Base-by-base conservation (phyloP, 2,113 vertebrate species). In the Cyprinodon brontotheroides region DNA sequence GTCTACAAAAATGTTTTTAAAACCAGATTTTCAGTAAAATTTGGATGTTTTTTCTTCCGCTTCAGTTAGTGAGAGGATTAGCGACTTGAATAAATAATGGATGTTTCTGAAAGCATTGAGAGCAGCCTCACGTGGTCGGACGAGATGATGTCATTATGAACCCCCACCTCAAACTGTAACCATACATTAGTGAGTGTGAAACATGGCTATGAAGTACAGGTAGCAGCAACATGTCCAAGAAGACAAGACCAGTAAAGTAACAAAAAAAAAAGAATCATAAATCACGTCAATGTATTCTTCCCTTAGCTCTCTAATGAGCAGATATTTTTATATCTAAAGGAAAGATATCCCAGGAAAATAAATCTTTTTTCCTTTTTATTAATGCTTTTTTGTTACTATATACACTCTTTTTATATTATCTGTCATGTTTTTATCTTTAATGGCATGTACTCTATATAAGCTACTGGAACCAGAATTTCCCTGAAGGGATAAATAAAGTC, bases 1-100 rank as follows among this genome's bases (percentile, higher is more conserved):
- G 4, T 57, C 50, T 57, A 14, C 14, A 57, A n/a, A n/a, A 17
- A 8, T n/a, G n/a, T 57, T 57, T 57, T 57, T 57, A 57, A 57
- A 57, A 20, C 9, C 17, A 53, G 15, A 57, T 15, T n/a, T n/a
- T n/a, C 50, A 20, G 50, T 57, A 9, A 20, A 57, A 57, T 7
- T 20, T 3, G 9, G 17, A 57, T 57, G 50, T 57, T 57, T 53
- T 57, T 17, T 17, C 3, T 53, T 15, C 15, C 48, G n/a, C 6
- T n/a, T 57, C 17, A 57, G 50, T n/a, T 9, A n/a, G 50, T 57
- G 50, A 65, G 22, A 43, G 36, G 65, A 65, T 13, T 75, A 59
- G 3, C 11, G 36, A 45, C 41, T 10, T 64, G 22, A 8, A 62
- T 62, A 37, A 75, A 86, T 73, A 77, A 84, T 74, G 64, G 17